These are phyloP conservation scores for Conger conger DNA, from an alignment of 2,113 vertebrate species.

Conservation along the genomic window DNA sequence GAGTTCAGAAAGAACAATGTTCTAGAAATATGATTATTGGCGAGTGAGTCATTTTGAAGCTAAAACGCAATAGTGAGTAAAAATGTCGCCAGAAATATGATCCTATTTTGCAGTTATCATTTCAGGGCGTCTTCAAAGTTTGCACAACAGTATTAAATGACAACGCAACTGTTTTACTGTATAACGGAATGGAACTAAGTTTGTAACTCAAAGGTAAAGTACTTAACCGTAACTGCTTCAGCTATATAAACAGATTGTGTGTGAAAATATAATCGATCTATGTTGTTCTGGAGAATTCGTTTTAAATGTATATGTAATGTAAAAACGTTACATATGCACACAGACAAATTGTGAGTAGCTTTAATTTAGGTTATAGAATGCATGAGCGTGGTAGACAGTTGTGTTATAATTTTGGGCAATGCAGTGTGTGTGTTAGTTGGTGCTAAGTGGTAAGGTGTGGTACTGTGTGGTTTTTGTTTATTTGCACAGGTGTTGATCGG, in stretches of 20 bases:
- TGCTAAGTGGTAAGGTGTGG: neutral
- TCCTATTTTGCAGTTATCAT: too few species aligned
- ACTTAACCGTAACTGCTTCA: too few species aligned
- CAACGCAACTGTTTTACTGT: too few species aligned
- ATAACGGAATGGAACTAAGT: too few species aligned
- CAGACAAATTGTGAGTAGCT: too few species aligned
- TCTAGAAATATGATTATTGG: neutral
- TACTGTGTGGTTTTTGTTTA: neutral
- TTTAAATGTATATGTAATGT: neutral
- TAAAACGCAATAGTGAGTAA: neutral
- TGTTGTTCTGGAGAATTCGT: too few species aligned
- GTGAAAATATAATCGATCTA: too few species aligned
- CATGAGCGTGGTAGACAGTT: too few species aligned
- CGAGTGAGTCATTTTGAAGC: neutral
- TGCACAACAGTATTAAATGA: neutral
- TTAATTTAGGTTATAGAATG: too few species aligned
- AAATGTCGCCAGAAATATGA: too few species aligned
- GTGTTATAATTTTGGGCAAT: neutral
- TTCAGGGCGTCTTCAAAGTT: neutral
- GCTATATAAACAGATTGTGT: too few species aligned
- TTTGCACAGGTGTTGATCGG: constrained; percentile 5
- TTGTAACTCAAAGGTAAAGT: too few species aligned
- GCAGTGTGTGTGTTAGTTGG: neutral
- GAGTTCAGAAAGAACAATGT: neutral
- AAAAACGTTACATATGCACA: neutral